A percentile compares a stretch with the other conserved stretches of the same genome.
Evolutionary conservation across 2,888 invertebrate species (phyloP).

Genomic region (Unio delphinus): DNA sequence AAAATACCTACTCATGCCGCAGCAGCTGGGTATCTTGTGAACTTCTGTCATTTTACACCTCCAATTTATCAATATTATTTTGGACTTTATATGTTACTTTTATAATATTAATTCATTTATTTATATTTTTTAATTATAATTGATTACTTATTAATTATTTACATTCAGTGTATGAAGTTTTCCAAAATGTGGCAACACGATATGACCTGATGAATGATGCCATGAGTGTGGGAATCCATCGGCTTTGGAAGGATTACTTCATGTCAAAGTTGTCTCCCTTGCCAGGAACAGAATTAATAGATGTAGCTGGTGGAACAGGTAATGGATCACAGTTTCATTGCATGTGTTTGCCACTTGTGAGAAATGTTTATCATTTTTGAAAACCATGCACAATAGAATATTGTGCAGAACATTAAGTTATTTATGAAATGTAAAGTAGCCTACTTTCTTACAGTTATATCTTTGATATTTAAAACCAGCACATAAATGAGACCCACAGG

Average conservation of each 20-base stretch:
- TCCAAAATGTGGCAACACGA: conserved; percentile 91
- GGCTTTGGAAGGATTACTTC: conserved; percentile 97
- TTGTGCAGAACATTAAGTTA: no score
- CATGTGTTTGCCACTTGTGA: neutral
- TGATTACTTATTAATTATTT: no score
- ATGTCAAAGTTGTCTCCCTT: conserved; percentile 84
- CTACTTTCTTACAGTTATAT: no score
- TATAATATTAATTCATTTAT: neutral
- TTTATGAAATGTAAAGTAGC: no score
- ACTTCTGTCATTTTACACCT: neutral
- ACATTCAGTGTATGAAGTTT: conserved; percentile 88
- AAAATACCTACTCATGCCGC: neutral
- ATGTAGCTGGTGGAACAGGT: conserved; percentile 99
- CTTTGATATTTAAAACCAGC: no score
- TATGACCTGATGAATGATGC: conserved; percentile 99
- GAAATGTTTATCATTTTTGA: neutral
- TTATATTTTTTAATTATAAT: neutral
- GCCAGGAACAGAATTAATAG: conserved; percentile 78
- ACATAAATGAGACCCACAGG: no score
- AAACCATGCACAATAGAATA: no score
- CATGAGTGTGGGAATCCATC: conserved; percentile 95
- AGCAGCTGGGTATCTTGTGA: neutral
- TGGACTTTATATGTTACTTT: neutral
- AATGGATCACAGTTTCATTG: conserved; percentile 8
- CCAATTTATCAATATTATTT: neutral